phyloP scores from a whole-genome alignment of 2,797 vertebrate species.

The Dipus sagitta region DNA sequence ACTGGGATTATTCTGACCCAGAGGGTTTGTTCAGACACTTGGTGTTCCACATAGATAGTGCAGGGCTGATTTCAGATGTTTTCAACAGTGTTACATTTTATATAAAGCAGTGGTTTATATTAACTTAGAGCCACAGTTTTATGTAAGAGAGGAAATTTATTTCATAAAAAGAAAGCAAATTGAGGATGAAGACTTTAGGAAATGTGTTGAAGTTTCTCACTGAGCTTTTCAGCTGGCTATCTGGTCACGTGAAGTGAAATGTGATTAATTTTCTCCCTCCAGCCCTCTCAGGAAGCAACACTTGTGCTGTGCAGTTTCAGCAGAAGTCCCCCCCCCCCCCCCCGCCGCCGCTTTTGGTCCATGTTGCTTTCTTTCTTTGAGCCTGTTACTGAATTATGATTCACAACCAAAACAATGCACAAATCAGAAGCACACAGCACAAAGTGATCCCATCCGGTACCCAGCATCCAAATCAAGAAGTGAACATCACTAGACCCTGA shows the following conservation, averaged over 20 bases:
- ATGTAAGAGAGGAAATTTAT: slow-evolving; percentile 2
- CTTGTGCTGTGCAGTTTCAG: slow-evolving; percentile 9
- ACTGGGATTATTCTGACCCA: background rate
- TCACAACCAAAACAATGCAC: background rate
- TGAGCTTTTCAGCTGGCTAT: slow-evolving; percentile 43
- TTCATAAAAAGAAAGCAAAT: slow-evolving; percentile 48
- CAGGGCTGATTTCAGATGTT: slow-evolving; percentile 39
- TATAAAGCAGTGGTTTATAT: slow-evolving; percentile 39
- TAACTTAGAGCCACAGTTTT: background rate
- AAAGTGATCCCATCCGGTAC: background rate
- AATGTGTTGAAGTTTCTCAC: slow-evolving; percentile 18
- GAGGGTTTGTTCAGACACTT: background rate
- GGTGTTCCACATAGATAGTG: background rate
- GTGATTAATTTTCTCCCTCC: slow-evolving; percentile 47
- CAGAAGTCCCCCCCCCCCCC: background rate
- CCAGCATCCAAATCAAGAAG: background rate
- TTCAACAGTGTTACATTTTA: background rate
- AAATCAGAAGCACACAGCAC: background rate
- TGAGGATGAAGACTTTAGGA: slow-evolving; percentile 48
- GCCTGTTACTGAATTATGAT: slow-evolving; percentile 41
- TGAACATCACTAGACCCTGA: background rate
- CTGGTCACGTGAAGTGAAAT: slow-evolving; percentile 23
- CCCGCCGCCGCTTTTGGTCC: background rate
- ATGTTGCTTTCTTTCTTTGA: slow-evolving; percentile 62
- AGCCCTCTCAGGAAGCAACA: background rate